These are phyloP conservation scores for Opisthocomus hoazin DNA, from an alignment of 2,113 vertebrate species.

Conservation along the genomic window DNA sequence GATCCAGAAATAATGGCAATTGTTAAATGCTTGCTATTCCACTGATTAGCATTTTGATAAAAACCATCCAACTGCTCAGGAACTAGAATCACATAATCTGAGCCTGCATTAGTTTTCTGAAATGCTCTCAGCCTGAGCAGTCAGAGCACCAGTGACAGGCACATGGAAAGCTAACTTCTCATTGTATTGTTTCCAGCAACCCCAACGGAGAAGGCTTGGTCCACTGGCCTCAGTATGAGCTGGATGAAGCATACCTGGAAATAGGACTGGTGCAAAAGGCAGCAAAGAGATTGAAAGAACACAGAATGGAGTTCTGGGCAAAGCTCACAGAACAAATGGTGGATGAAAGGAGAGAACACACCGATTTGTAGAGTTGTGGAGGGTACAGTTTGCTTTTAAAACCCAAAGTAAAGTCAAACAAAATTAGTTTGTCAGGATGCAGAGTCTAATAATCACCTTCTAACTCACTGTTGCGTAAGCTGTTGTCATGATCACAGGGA, in stretches of 20 bases:
- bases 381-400: not conserved
- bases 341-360: not conserved
- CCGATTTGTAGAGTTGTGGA: not conserved
- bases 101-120: not conserved
- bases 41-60: not conserved
- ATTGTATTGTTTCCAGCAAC: constrained; percentile 32
- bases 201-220: constrained; percentile 60
- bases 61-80: not conserved
- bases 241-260: constrained; percentile 51
- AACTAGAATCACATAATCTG: not conserved
- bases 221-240: constrained; percentile 55
- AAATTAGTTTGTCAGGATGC: not conserved
- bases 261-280: not conserved
- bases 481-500: not conserved
- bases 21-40: not conserved
- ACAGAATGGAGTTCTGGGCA: constrained; percentile 58
- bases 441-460: not conserved
- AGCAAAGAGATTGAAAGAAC: constrained; percentile 29
- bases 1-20: not conserved
- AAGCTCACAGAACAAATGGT: not conserved
- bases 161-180: not conserved
- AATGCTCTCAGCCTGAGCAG: not conserved
- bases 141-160: not conserved
- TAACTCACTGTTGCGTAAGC: not conserved
- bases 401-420: not conserved